phyloP scores from a whole-genome alignment of 2,113 vertebrate genomes.

The Leptobrachium ailaonicum region DNA sequence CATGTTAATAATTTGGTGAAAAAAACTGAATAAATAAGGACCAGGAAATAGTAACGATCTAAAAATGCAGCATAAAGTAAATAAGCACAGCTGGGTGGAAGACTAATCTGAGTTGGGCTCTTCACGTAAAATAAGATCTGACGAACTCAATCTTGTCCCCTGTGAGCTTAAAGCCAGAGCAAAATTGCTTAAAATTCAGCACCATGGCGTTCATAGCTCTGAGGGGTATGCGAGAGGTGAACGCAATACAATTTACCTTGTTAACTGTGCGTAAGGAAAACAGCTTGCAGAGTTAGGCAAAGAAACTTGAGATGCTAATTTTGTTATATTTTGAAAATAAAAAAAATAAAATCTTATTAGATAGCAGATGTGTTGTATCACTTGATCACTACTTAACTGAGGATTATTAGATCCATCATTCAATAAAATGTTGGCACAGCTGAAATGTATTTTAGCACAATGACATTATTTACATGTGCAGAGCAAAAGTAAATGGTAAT shows the following conservation, averaged over 20 bases:
- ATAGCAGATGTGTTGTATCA: conserved; percentile 13
- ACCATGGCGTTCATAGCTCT: conserved; percentile 26
- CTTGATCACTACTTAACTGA: neutral
- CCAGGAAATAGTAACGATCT: neutral
- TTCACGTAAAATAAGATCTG: conserved; percentile 53
- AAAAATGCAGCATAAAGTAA: conserved; percentile 9
- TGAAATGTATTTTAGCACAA: neutral
- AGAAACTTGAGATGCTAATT: conserved; percentile 2
- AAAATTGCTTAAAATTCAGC: conserved; percentile 51
- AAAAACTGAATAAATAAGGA: no score
- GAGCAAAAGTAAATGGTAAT: neutral
- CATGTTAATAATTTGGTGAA: no score
- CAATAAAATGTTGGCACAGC: neutral
- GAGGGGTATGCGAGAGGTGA: neutral
- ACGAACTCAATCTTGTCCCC: conserved; percentile 53
- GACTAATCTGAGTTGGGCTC: conserved; percentile 47
- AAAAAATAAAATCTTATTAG: neutral
- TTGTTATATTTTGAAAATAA: neutral
- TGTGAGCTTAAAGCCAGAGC: conserved; percentile 47
- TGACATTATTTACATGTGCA: neutral
- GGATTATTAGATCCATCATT: neutral
- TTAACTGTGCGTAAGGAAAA: conserved; percentile 10
- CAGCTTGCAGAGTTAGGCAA: conserved; percentile 19
- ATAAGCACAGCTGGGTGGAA: conserved; percentile 13
- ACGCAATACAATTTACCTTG: conserved; percentile 45